Evolutionary conservation across 2,797 vertebrate genomes (phyloP), one percentile per base, ranked within the genome.

Genomic region (Hapalemur alaotrensis): DNA sequence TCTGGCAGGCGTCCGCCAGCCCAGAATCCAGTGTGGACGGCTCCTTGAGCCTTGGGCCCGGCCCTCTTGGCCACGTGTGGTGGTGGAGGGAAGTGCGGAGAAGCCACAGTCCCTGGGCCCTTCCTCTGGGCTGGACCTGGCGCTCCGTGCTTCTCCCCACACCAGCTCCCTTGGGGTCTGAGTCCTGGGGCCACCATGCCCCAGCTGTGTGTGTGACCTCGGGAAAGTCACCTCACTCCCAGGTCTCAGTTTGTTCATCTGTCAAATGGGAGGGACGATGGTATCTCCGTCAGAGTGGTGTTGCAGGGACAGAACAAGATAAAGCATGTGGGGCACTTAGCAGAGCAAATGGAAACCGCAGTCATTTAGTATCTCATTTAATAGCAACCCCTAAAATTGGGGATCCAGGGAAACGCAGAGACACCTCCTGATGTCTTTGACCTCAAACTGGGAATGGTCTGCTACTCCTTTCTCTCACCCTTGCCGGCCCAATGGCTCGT

Each of bases 81-180:
- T 1, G 17, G 30, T n/a, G 20, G 30, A 20, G 32, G 76, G 32
- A 52, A 28, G 28, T 3, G 4, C 0, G 38, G 57, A 46, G 70
- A 87, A 69, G 59, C 6, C 7, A 3, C 11, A 1, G 0, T 54
- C 23, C 35, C 1, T 9, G 23, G 46, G 22, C 35, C 75, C 13
- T 43, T 12, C 15, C n/a, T 32, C 14, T 4, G 48, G 75, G 65
- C 41, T 35, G 20, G 32, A 14, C 1, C 0, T 11, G 0, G 4
- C 25, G 15, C 18, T 25, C 41, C 2, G 0, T 4, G 3, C n/a
- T 69, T 48, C 22, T n/a, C 46, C 22, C 52, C 0, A n/a, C 20
- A 28, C 35, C 25, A 65, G 50, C 22, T 81, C 20, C 50, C 30
- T 28, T 9, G 2, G 35, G 3, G 7, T 23, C 67, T 25, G 84